Conservation (phyloP, 2,797 vertebrate species). For the Schizopygopsis malacanthus region DNA sequence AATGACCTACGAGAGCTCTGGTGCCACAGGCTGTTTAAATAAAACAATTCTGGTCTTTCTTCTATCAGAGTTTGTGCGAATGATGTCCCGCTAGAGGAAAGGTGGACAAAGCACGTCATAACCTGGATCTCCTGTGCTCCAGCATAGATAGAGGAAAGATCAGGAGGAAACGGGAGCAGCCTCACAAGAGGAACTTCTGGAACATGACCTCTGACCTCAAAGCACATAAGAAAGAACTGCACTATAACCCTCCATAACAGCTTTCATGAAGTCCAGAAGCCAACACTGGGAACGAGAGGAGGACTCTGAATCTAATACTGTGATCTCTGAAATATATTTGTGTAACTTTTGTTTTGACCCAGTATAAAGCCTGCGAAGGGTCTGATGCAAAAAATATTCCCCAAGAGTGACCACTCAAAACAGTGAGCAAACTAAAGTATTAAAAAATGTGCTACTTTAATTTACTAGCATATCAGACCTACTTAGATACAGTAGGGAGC, state of each 20-base stretch:
- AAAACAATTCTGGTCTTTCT: constrained; percentile 13
- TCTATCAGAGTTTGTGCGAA: constrained; percentile 91
- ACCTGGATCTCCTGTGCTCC: constrained; percentile 20
- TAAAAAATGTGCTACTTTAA: not conserved
- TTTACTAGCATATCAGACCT: constrained; percentile 3
- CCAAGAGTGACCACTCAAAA: not conserved
- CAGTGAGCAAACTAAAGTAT: not conserved
- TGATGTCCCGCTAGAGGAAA: constrained; percentile 93
- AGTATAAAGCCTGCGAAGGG: not conserved
- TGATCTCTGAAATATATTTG: constrained; percentile 29
- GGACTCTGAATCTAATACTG: not conserved
- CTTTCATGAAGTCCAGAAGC: constrained; percentile 27
- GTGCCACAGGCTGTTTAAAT: not conserved
- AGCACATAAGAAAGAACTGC: constrained; percentile 62
- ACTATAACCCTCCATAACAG: constrained; percentile 66
- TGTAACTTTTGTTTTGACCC: not conserved
- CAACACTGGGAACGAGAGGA: constrained; percentile 17
- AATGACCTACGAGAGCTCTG: not conserved
- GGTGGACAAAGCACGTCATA: not conserved
- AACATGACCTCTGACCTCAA: constrained; percentile 65
- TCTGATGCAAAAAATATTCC: not conserved
- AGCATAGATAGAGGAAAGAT: constrained; percentile 28
- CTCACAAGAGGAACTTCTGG: constrained; percentile 54
- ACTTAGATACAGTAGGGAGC: not conserved
- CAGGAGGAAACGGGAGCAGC: constrained; percentile 37